phyloP scores from a whole-genome alignment of 2,888 invertebrate genomes.

The Nomada ruficornis region DNA sequence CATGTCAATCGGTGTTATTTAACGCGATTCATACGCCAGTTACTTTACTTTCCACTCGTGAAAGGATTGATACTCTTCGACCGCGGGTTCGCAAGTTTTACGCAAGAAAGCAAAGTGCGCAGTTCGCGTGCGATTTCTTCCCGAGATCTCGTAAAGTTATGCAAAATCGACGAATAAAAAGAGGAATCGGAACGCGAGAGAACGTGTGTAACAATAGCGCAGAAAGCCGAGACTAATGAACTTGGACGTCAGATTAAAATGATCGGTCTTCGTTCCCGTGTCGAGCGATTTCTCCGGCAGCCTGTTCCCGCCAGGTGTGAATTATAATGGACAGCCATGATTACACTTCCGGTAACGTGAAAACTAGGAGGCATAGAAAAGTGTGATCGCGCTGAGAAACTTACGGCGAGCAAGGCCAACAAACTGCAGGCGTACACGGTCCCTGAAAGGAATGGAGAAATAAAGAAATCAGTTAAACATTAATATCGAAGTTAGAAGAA shows the following conservation, averaged over 20 bases:
- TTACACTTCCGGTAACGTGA: conserved; percentile 32
- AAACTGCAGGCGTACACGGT: conserved; percentile 59
- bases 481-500: background rate
- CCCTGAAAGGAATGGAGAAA: conserved; percentile 60
- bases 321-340: conserved; percentile 9
- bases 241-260: background rate
- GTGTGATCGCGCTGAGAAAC: conserved; percentile 43
- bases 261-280: background rate
- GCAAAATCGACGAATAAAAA: background rate
- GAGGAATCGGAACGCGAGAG: background rate
- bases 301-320: background rate
- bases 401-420: conserved; percentile 68
- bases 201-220: background rate
- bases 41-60: conserved; percentile 54
- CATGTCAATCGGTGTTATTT: background rate
- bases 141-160: background rate
- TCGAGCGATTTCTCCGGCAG: conserved; percentile 21
- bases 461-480: too few species aligned
- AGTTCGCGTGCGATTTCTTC: conserved; percentile 20
- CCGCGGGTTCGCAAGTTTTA: conserved; percentile 24
- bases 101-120: conserved; percentile 30
- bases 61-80: conserved; percentile 45
- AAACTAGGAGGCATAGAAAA: conserved; percentile 24
- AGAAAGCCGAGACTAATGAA: background rate
- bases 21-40: conserved; percentile 35